Percentiles rank a stretch among this genome's conserved stretches.
These are phyloP conservation scores for Pogoniulus pusillus DNA, from an alignment of 2,797 vertebrate genomes.

Conservation along the genomic window DNA sequence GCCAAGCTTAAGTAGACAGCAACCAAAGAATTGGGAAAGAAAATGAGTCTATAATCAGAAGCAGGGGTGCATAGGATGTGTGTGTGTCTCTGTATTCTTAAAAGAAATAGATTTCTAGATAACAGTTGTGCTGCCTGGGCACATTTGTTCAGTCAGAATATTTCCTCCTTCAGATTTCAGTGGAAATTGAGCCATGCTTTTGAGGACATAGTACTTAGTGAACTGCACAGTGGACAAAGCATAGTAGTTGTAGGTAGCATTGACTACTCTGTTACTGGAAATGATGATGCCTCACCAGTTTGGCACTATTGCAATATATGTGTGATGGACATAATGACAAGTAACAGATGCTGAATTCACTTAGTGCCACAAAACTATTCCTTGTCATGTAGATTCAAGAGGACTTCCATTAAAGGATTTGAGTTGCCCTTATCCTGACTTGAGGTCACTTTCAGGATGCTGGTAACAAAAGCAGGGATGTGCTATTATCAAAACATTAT, in stretches of 20 bases:
- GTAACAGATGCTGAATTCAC: background rate
- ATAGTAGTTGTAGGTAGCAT: too few species aligned
- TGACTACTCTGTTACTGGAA: background rate
- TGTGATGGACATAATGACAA: background rate
- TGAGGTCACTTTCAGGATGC: background rate
- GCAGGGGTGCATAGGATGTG: accelerated
- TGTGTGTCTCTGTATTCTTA: background rate
- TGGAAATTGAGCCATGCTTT: background rate
- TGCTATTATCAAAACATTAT: too few species aligned
- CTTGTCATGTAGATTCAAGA: background rate
- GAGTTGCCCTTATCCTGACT: background rate
- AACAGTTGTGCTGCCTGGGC: background rate
- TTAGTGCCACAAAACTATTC: background rate
- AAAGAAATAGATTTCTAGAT: background rate
- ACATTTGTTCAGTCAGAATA: background rate
- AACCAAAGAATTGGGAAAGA: background rate
- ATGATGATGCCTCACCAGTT: background rate
- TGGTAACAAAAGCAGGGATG: background rate
- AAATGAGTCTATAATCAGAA: background rate
- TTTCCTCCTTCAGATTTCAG: background rate
- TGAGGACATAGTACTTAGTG: background rate
- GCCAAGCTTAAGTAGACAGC: background rate
- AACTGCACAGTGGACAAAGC: background rate
- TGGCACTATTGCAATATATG: background rate
- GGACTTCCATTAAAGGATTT: background rate